These are phyloP conservation scores for Falcaria lacertinaria DNA, from an alignment of 2,888 invertebrate species.

Conservation along the genomic window DNA sequence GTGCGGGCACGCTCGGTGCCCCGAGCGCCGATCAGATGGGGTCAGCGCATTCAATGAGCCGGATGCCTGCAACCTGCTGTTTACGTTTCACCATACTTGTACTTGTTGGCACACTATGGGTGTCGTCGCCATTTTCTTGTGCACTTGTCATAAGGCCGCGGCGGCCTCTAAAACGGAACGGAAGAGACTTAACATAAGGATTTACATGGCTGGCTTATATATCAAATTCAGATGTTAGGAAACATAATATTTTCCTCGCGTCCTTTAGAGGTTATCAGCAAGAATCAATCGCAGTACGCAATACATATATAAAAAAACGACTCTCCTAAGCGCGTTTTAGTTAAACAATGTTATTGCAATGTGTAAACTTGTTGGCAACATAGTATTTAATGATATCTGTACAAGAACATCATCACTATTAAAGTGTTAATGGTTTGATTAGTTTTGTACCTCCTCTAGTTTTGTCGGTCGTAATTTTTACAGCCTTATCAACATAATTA, in stretches of 20 bases:
- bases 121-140: constrained; percentile 58
- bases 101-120: constrained; percentile 73
- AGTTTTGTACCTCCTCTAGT: constrained; percentile 12
- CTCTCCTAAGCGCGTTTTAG: too few relatives aligned
- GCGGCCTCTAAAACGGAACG: not conserved
- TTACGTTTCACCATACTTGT: constrained; percentile 74
- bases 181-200: not conserved
- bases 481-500: constrained; percentile 16
- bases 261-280: too few relatives aligned
- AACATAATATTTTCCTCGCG: too few relatives aligned
- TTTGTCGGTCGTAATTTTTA: constrained; percentile 15
- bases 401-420: not conserved
- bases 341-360: too few relatives aligned
- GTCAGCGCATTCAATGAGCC: constrained; percentile 78
- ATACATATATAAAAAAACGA: too few relatives aligned
- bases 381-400: not conserved
- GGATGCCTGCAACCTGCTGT: constrained; percentile 76
- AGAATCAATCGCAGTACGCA: too few relatives aligned
- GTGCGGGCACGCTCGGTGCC: constrained; percentile 49
- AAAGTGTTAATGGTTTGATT: constrained; percentile 8
- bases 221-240: too few relatives aligned
- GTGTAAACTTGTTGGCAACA: not conserved
- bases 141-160: constrained; percentile 1
- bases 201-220: too few relatives aligned
- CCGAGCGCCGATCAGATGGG: constrained; percentile 72